Conservation (phyloP, 2,113 vertebrate species). For the Zapus hudsonius region DNA sequence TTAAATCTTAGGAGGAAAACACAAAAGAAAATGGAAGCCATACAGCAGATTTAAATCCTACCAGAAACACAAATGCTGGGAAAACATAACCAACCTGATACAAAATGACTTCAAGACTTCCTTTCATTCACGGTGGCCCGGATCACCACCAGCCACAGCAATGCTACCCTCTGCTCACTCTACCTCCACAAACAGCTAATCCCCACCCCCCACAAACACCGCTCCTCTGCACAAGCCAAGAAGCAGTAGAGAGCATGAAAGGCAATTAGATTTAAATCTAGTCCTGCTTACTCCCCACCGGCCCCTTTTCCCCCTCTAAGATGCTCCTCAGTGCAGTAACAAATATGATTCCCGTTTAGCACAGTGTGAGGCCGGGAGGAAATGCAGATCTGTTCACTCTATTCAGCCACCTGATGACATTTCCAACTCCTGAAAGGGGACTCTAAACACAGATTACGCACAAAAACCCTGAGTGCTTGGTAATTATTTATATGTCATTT, state of each 20-base stretch:
- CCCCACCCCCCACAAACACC: neutral
- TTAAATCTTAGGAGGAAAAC: slow-evolving; percentile 65
- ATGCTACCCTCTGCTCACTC: neutral
- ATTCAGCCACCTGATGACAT: slow-evolving; percentile 59
- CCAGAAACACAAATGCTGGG: slow-evolving; percentile 22
- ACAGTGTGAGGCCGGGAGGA: slow-evolving; percentile 65
- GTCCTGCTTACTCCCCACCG: slow-evolving; percentile 57
- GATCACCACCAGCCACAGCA: fast-evolving
- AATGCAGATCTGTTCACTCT: slow-evolving; percentile 64
- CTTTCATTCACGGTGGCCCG: neutral
- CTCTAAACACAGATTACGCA: slow-evolving; percentile 67
- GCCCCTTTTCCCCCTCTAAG: slow-evolving; percentile 43
- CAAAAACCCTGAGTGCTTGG: slow-evolving; percentile 35
- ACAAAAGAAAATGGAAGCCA: slow-evolving; percentile 31
- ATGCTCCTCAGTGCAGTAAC: slow-evolving; percentile 62
- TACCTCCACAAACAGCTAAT: neutral
- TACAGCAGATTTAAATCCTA: slow-evolving; percentile 61
- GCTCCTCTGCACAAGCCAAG: slow-evolving; percentile 1
- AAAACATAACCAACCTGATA: neutral
- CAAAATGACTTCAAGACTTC: neutral
- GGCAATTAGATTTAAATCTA: slow-evolving; percentile 77
- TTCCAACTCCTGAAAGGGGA: slow-evolving; percentile 75
- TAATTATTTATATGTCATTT: slow-evolving; percentile 65
- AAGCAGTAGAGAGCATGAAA: slow-evolving; percentile 31
- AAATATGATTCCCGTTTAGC: slow-evolving; percentile 73